Evolutionary conservation across 2,797 vertebrate genomes (phyloP), one percentile per base, ranked within the genome.

Genomic region (Eospalax fontanierii): DNA sequence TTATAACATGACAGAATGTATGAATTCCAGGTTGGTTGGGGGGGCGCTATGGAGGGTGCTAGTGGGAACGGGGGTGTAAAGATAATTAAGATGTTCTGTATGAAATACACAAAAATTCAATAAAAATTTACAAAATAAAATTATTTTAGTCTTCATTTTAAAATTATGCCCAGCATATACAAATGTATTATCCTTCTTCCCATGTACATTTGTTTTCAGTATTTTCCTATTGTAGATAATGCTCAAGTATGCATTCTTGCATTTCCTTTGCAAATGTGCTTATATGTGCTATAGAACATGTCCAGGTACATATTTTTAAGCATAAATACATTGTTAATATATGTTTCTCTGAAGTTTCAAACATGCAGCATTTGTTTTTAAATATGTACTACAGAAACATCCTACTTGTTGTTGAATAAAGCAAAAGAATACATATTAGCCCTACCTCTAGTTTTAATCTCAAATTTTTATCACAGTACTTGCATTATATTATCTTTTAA

Each of bases 131-230:
- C 71, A 71, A 70, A 91, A n/a, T n/a, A n/a, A 70, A 50, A 68
- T 65, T 63, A 63, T 88, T 94, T 87, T 93, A 74, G 65, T 74
- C 16, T 90, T 84, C 6, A 76, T 80, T 96, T 94, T 80, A 91
- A 84, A 82, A 80, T n/a, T 4, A 65, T 35, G 91, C 86, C 22
- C 10, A 87, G 54, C 26, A n/a, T 92, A 61, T 26, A 88, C 50
- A 96, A 92, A 83, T 88, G 87, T 65, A 81, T n/a, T n/a, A n/a
- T n/a, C n/a, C n/a, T n/a, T n/a, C n/a, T n/a, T n/a, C n/a, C 65
- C 50, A 28, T 93, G 19, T 66, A 76, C 30, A 38, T 92, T 91
- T 70, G 35, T 96, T 76, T 92, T 30, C 28, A 79, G 15, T 16
- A 74, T 93, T 87, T 78, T 75, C 5, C 63, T 78, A 1, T 70